Base-by-base conservation (phyloP, 2,797 vertebrate species). In the Hirundo rustica region DNA sequence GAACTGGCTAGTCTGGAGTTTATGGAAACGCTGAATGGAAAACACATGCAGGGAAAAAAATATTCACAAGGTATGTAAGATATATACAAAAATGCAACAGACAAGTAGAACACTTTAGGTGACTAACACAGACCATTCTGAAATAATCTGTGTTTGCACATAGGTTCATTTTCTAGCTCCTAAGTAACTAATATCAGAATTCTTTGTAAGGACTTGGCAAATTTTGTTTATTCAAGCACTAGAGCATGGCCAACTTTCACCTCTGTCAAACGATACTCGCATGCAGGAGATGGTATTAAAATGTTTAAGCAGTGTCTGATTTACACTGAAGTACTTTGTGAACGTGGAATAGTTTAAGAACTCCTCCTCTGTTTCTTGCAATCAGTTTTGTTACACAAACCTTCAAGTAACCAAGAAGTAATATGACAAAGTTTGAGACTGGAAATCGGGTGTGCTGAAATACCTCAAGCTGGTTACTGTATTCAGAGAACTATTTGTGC, bases 1-100 rank as follows among this genome's bases (percentile, higher is more conserved):
- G 99, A 99, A 98, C 97, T 98, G 98, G 99, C 98, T 98, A 99
- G 98, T 95, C 99, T 98, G 81, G 99, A 98, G 98, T 98, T 98
- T 96, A 99, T 97, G 96, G 98, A 98, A 96, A 98, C 88, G 97
- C 98, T 98, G 97, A 94, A 96, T 78, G 92, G 97, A 91, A 98
- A 97, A 98, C 96, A 98, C 79, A 98, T 91, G 97, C 8, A 85
- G 95, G 94, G 18, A 42, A 81, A 83, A 94, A 85, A 96, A 19
- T 84, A 92, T 67, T 95, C 72, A 97, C 71, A 96, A 87, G 47
- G 74, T 92, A 89, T 53, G 94, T 85, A 95, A 73, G 32, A 93
- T 60, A 87, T 7, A 67, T 47, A 68, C 6, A 57, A 84, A 93
- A 89, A 79, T 67, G 10, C 20, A 79, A 75, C 71, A 92, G 54